Evolutionary conservation across 2,113 vertebrate species (phyloP).

Genomic region (Lagopus leucura): DNA sequence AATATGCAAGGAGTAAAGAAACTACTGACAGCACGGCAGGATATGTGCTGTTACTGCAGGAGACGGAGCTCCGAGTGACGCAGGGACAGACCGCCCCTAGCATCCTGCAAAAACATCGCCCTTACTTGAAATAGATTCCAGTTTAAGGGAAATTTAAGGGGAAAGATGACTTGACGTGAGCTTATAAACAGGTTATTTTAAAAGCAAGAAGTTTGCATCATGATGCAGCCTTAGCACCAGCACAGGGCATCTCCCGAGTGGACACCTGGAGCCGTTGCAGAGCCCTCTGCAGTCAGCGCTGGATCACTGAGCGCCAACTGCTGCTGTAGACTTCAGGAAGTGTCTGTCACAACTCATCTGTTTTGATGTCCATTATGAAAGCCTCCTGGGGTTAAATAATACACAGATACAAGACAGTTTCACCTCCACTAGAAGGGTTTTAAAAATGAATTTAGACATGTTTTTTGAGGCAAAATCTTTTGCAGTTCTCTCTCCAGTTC

Average conservation of each 20-base stretch:
- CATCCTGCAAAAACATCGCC: background rate
- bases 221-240: background rate
- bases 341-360: slow-evolving; percentile 80
- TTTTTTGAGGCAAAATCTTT: slow-evolving; percentile 82
- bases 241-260: background rate
- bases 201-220: background rate
- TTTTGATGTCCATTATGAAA: slow-evolving; percentile 74
- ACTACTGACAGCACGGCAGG: background rate
- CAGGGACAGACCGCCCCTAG: background rate
- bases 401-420: slow-evolving; percentile 77
- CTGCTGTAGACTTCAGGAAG: slow-evolving; percentile 73
- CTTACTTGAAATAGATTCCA: background rate
- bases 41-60: background rate
- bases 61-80: background rate
- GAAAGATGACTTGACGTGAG: background rate
- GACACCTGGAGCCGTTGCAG: background rate
- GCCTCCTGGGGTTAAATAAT: slow-evolving; percentile 77
- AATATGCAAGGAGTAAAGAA: background rate
- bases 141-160: background rate
- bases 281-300: background rate
- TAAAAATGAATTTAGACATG: slow-evolving; percentile 84
- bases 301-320: slow-evolving; percentile 27
- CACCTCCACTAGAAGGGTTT: slow-evolving; percentile 79
- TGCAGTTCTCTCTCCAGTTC: slow-evolving; percentile 68
- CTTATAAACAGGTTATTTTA: background rate